phyloP scores from a whole-genome alignment of 2,113 vertebrate genomes.

The Pachycephala philippinensis region DNA sequence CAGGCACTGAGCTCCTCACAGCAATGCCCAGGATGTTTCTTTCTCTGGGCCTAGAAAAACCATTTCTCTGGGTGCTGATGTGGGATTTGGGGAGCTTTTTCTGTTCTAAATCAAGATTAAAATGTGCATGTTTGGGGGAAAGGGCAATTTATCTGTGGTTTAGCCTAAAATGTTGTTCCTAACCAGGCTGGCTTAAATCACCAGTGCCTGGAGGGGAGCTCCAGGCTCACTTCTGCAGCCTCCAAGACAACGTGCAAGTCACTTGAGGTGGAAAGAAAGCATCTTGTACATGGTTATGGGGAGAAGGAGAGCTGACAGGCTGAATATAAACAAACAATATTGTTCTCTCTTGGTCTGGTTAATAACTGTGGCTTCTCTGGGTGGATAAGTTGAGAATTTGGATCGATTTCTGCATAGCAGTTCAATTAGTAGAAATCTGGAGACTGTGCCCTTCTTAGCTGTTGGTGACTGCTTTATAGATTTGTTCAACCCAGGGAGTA shows the following conservation, averaged over 20 bases:
- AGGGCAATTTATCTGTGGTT: not conserved
- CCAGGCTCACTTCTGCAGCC: not conserved
- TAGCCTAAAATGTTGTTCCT: not conserved
- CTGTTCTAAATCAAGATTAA: not conserved
- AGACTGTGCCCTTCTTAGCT: not conserved
- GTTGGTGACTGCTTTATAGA: constrained; percentile 33
- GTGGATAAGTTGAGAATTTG: not conserved
- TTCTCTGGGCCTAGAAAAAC: not conserved
- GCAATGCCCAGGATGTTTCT: not conserved
- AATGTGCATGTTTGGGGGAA: fast-evolving
- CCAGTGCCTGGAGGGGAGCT: not conserved
- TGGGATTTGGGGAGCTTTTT: not conserved
- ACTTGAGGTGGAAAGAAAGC: not conserved
- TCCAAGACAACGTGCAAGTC: not conserved
- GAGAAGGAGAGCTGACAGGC: not conserved
- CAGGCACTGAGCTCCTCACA: not conserved
- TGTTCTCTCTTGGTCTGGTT: not conserved
- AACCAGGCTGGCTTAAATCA: not conserved
- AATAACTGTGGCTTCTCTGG: not conserved
- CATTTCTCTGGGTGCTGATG: not conserved
- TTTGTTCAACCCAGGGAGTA: constrained; percentile 54
- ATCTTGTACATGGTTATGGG: not conserved
- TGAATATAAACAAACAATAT: not conserved
- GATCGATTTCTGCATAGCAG: constrained; percentile 37
- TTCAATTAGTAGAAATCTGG: constrained; percentile 30